Percentiles rank a stretch among this genome's conserved stretches.
Conservation (phyloP, 2,888 invertebrate species). For the Lepidochrysops patricia region DNA sequence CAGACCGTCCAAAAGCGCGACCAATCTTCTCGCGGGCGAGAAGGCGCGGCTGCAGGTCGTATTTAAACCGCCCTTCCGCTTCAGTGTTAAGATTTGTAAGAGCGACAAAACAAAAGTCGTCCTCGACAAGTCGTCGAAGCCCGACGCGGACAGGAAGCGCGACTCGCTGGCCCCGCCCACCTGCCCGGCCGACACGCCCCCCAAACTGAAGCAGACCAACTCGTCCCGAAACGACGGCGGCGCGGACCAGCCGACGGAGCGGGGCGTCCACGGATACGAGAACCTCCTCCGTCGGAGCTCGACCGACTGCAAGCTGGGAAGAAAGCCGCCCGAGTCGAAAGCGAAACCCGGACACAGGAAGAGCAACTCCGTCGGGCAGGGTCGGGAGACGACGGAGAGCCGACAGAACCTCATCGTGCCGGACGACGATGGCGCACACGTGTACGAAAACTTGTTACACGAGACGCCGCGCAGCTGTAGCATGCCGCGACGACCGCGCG, state of each 20-base stretch:
- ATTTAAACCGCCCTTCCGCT: conserved; percentile 90
- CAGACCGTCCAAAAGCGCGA: conserved; percentile 80
- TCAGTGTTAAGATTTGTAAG: conserved; percentile 85
- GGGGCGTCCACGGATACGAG: conserved; percentile 44
- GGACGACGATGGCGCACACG: conserved; percentile 58
- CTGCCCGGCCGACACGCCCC: conserved; percentile 38
- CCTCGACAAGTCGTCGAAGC: conserved; percentile 73
- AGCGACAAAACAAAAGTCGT: conserved; percentile 79
- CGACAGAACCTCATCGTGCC: conserved; percentile 61
- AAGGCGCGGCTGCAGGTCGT: conserved; percentile 88
- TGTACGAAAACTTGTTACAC: conserved; percentile 59
- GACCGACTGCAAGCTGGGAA: conserved; percentile 60
- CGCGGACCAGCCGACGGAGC: conserved; percentile 19
- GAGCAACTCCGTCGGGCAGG: conserved; percentile 64
- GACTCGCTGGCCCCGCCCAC: conserved; percentile 37
- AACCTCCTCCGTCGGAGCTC: conserved; percentile 60
- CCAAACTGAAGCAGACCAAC: conserved; percentile 46
- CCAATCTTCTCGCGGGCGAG: conserved; percentile 78
- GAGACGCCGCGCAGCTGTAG: conserved; percentile 60
- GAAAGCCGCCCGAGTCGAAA: conserved; percentile 46
- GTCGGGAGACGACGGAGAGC: conserved; percentile 61
- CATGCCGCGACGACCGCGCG: conserved; percentile 60
- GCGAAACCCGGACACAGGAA: conserved; percentile 52
- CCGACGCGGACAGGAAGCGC: conserved; percentile 58
- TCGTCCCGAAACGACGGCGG: conserved; percentile 35